Base-by-base conservation (phyloP, 1,140 invertebrate genomes). In the Neodiprion virginianus region DNA sequence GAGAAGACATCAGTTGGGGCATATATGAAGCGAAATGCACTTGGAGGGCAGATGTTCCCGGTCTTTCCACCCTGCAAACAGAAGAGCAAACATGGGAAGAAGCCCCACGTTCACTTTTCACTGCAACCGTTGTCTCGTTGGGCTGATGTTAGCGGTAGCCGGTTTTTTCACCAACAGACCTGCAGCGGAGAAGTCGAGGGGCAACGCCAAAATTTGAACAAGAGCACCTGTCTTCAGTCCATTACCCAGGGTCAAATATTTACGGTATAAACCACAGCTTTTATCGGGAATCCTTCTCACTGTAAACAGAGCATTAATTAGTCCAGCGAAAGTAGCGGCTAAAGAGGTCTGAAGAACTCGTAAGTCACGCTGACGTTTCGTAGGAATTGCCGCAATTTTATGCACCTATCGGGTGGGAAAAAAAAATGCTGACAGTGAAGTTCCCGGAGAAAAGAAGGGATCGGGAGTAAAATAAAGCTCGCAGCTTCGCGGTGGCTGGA, bases 261-360 rank as follows among this genome's bases (percentile, higher is more conserved):
- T 69, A 69, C 11, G 21, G 67, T 7, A 47, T 7, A 47, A 8
- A 47, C 21, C 40, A 8, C 40, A 14, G 7, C 3, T 68, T 69
- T 69, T 23, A 69, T 11, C 40, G 67, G 40, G 17, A 69, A 23
- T 7, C 21, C 40, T 69, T 47, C 11, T 12, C 21, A 5, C 11
- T 23, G 17, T 47, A 69, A 69, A 69, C 40, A 69, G 40, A 12
- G 67, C 40, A 69, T 69, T 69, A 69, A 69, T 69, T 47, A 69
- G 53, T 61, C 53, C 53, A n/a, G 11, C 8, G 2, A n/a, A n/a
- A 61, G 53, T 61, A 40, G 53, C 11, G 53, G 8, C n/a, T 61
- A 12, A 12, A 61, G n/a, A 17, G 53, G 53, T 61, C 28, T 61
- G n/a, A 61, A 61, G n/a, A 61, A 61, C n/a, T 61, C 53, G n/a